phyloP scores from a whole-genome alignment of 2,888 invertebrate species.

The Rhagium mordax region DNA sequence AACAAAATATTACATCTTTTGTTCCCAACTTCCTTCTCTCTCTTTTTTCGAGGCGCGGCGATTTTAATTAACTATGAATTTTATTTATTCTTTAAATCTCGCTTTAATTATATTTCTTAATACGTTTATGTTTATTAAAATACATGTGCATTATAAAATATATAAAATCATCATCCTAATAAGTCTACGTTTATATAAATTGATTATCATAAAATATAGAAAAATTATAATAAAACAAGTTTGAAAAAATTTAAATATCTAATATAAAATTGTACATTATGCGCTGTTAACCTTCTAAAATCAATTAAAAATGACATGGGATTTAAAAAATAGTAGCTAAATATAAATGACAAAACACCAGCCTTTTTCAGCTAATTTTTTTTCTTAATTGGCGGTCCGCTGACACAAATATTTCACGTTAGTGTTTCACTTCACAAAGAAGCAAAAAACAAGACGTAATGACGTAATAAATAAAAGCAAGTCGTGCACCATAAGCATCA shows the following conservation, averaged over 20 bases:
- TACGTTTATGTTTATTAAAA: too few relatives aligned
- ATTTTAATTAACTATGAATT: too few relatives aligned
- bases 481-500: conserved; percentile 23
- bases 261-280: background rate
- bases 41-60: too few relatives aligned
- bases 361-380: background rate
- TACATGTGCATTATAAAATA: too few relatives aligned
- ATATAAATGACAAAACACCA: background rate
- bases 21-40: too few relatives aligned
- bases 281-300: background rate
- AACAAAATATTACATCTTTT: too few relatives aligned
- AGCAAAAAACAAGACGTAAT: conserved; percentile 34
- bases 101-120: too few relatives aligned
- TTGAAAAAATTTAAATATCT: background rate
- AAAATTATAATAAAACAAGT: background rate
- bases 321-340: background rate
- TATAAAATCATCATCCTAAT: too few relatives aligned
- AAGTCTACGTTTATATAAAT: too few relatives aligned
- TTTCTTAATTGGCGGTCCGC: conserved; percentile 14
- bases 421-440: conserved; percentile 18
- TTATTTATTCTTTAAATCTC: too few relatives aligned
- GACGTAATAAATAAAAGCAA: conserved; percentile 42
- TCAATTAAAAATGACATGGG: background rate
- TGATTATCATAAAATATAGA: background rate
- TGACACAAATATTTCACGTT: conserved; percentile 11